phyloP scores from a whole-genome alignment of 2,113 vertebrate species.

The Chrysochloris asiatica region DNA sequence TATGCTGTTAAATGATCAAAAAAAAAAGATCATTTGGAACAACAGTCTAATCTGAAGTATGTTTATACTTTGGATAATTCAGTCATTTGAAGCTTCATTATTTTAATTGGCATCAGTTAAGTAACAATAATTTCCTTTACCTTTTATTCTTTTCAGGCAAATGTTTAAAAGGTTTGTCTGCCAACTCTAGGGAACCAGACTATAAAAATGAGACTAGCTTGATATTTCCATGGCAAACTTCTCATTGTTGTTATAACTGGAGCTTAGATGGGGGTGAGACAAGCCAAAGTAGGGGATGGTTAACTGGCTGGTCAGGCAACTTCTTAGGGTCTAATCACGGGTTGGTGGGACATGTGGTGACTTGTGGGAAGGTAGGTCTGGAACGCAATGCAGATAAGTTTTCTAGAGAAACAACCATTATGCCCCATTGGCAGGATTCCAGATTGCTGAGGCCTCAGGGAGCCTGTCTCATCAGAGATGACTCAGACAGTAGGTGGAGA shows the following conservation, averaged over 20 bases:
- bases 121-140: slow-evolving; percentile 51
- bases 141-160: slow-evolving; percentile 52
- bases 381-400: not conserved
- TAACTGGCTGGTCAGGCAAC: not conserved
- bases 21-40: not conserved
- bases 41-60: not conserved
- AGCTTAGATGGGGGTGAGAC: not conserved
- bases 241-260: not conserved
- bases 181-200: slow-evolving; percentile 20
- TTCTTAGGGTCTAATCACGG: not conserved
- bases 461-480: not conserved
- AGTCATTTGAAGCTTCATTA: slow-evolving; percentile 59
- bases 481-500: not conserved
- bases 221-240: slow-evolving; percentile 15
- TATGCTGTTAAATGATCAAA: slow-evolving; percentile 15
- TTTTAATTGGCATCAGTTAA: slow-evolving; percentile 66
- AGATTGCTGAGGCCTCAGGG: not conserved
- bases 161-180: slow-evolving; percentile 40
- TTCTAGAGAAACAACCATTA: not conserved
- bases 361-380: not conserved
- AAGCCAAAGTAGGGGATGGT: not conserved
- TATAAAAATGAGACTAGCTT: slow-evolving; percentile 41
- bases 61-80: slow-evolving; percentile 49
- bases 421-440: not conserved
- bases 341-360: not conserved